These are phyloP conservation scores for Laupala kohalensis DNA, from an alignment of 1,140 invertebrate genomes.

Conservation along the genomic window DNA sequence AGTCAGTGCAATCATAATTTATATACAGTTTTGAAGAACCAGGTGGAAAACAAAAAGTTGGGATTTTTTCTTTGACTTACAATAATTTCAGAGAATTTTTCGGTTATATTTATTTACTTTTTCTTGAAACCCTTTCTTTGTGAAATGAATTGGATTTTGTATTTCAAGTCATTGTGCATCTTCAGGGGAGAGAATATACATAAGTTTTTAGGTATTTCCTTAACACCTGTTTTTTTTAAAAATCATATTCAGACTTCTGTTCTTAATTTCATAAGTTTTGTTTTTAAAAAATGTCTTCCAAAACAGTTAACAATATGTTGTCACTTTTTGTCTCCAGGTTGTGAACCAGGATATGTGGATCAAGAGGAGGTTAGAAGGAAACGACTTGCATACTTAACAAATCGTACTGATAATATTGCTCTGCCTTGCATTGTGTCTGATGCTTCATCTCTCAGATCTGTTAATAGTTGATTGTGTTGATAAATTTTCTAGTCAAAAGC, in stretches of 20 bases:
- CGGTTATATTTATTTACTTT: no score
- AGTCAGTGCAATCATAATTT: no score
- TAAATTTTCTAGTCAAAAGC: no score
- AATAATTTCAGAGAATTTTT: no score
- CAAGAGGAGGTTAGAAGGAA: slow-evolving; percentile 8
- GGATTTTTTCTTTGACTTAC: no score
- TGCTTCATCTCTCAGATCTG: no score
- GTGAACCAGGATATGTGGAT: background rate
- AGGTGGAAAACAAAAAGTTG: background rate
- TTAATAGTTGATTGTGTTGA: no score
- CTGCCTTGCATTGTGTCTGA: background rate
- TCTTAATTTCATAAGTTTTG: background rate
- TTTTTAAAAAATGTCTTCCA: background rate
- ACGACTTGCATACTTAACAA: slow-evolving; percentile 4
- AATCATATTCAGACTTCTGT: background rate
- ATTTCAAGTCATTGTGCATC: background rate
- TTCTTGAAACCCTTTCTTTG: no score
- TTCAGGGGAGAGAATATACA: background rate
- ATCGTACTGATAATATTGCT: background rate
- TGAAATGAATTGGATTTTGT: no score
- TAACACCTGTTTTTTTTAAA: background rate
- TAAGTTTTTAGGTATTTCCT: background rate
- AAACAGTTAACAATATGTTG: background rate
- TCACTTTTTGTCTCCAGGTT: background rate
- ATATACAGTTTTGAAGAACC: background rate